These are phyloP conservation scores for Cassiopea xamachana DNA, from an alignment of 30 jellyfish, hydroid and myxozoan genomes.

Conservation along the genomic window DNA sequence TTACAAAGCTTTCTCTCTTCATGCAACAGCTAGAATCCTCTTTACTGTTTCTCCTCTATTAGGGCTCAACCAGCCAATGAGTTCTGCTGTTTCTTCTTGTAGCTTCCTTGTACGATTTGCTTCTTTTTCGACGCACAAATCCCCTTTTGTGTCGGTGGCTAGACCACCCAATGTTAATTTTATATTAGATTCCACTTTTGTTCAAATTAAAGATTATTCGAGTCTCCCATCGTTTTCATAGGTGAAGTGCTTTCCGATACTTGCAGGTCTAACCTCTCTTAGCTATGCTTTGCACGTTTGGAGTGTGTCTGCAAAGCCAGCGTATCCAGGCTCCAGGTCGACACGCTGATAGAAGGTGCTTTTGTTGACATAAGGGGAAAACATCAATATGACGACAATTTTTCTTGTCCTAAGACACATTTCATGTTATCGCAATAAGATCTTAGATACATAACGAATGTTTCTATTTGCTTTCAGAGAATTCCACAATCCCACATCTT, in stretches of 20 bases:
- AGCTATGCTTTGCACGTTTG: background rate
- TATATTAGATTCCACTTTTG: background rate
- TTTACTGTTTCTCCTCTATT: background rate
- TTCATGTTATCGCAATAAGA: background rate
- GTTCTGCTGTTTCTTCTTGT: background rate
- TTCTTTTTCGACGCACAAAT: background rate
- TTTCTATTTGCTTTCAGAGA: conserved; percentile 6
- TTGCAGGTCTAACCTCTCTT: background rate
- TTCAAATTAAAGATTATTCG: too few relatives aligned
- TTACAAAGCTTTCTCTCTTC: background rate
- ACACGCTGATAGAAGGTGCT: conserved; percentile 28
- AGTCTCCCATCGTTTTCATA: background rate
- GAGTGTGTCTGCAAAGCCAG: background rate
- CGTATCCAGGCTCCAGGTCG: background rate
- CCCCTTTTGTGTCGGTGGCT: background rate
- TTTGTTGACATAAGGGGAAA: background rate
- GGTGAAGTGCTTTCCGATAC: background rate
- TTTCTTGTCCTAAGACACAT: background rate
- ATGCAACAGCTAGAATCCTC: background rate
- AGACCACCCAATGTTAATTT: conserved; percentile 2
- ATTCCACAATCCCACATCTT: conserved; percentile 40
- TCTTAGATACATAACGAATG: conserved; percentile 10
- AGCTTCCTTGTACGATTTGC: background rate
- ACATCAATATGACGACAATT: background rate
- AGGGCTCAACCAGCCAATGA: background rate